phyloP scores from a whole-genome alignment of 2,113 vertebrate species.

The Syngnathus typhle region DNA sequence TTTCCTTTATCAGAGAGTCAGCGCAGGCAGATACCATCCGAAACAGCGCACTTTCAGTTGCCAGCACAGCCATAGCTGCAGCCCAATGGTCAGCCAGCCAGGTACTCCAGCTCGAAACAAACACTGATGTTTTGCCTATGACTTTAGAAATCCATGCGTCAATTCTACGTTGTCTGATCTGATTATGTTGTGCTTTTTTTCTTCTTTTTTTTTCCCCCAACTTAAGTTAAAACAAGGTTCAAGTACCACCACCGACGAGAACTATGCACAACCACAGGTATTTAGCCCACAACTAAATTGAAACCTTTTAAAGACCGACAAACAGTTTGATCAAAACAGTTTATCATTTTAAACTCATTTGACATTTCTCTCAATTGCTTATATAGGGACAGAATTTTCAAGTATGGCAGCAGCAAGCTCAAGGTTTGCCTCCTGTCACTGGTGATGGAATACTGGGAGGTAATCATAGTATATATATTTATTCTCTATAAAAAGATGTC shows the following conservation, averaged over 20 bases:
- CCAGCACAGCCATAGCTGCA: conserved; percentile 96
- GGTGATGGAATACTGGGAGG: conserved; percentile 63
- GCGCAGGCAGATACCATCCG: conserved; percentile 82
- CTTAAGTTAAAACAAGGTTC: conserved; percentile 76
- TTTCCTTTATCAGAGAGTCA: conserved; percentile 72
- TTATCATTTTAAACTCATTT: no score
- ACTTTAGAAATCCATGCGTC: neutral
- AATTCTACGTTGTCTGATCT: neutral
- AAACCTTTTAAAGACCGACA: neutral
- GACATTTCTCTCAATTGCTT: no score
- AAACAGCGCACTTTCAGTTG: conserved; percentile 91
- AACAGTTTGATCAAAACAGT: neutral
- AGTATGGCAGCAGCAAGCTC: conserved; percentile 76
- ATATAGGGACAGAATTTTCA: conserved; percentile 77
- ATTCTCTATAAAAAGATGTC: neutral
- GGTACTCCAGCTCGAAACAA: conserved; percentile 61
- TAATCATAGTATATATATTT: conserved; percentile 11
- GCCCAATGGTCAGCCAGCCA: conserved; percentile 98
- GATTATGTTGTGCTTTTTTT: neutral
- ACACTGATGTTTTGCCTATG: neutral
- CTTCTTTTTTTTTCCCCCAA: neutral
- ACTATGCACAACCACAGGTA: conserved; percentile 76
- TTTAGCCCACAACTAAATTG: neutral
- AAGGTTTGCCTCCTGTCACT: conserved; percentile 65
- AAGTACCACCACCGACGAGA: conserved; percentile 75